Evolutionary conservation across 2,113 vertebrate genomes (phyloP), one percentile per base, ranked within the genome.

Genomic region (Ranitomeya variabilis): DNA sequence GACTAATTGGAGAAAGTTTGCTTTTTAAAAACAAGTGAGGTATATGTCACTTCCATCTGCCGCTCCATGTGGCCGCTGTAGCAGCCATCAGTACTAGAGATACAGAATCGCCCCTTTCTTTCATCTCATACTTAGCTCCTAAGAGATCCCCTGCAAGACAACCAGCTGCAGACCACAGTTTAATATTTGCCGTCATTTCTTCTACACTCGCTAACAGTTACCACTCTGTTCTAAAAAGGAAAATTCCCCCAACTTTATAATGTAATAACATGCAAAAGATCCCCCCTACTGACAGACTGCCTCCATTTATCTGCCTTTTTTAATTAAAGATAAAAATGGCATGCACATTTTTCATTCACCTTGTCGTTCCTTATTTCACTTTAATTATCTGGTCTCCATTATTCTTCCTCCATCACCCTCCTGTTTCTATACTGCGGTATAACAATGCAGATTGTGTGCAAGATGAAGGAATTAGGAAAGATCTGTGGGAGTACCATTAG

Each of bases 271-370:
- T 52, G 37, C 80, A 83, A 51, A 37, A 83, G 26, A 74, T 88
- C 31, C 67, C 79, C 71, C 87, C 87, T 76, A 55, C 67, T 78
- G 87, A 83, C 80, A 88, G 80, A 77, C 87, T 76, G 60, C 45
- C 67, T 88, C 80, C 77, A 88, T 84, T 84, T 88, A 84, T 84
- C 87, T 84, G 71, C 69, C 80, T 67, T 84, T 88, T 88, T 88
- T 88, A 88, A 88, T 88, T 88, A 88, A 77, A 88, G 87, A 88
- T 88, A 88, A 88, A 88, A 88, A 88, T 83, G 87, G 74, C 81
- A 84, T 76, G 73, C 80, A 88, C 81, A 84, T 88, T 88, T 83
- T 88, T 88, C 87, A 88, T 88, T 88, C 45, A 88, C 87, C 87
- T 84, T 81, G 80, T 62, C 87, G 82, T 88, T 88, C 69, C 87